Conservation (phyloP, 2,113 vertebrate genomes). For the Ancistrus triradiatus region DNA sequence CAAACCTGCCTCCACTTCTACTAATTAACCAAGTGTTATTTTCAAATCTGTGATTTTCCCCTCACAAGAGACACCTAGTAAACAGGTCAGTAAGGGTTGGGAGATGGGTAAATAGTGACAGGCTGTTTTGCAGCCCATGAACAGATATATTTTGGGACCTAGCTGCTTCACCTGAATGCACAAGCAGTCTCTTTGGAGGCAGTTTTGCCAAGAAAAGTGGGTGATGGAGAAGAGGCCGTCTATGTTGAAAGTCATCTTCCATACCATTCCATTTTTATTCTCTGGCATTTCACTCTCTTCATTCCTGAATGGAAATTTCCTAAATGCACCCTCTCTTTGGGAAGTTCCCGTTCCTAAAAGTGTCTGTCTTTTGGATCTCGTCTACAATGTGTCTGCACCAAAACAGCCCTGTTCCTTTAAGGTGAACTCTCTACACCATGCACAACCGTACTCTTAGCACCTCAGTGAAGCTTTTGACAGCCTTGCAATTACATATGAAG, state of each 20-base stretch:
- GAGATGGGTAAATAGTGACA: conserved; percentile 64
- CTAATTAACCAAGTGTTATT: conserved; percentile 67
- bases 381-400: conserved; percentile 16
- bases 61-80: conserved; percentile 51
- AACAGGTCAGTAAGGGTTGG: conserved; percentile 66
- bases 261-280: conserved; percentile 44
- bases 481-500: conserved; percentile 52
- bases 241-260: conserved; percentile 57
- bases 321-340: conserved; percentile 42
- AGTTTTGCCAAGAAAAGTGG: conserved; percentile 58
- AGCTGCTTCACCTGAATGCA: conserved; percentile 61
- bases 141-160: conserved; percentile 63
- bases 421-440: conserved; percentile 40
- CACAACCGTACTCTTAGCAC: conserved; percentile 56
- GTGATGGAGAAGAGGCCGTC: conserved; percentile 46
- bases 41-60: conserved; percentile 56
- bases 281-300: conserved; percentile 20
- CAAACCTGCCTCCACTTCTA: conserved; percentile 52
- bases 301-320: conserved; percentile 70
- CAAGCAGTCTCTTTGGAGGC: conserved; percentile 63
- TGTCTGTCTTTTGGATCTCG: too few relatives aligned
- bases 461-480: conserved; percentile 65
- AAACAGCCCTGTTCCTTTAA: conserved; percentile 27
- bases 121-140: conserved; percentile 58
- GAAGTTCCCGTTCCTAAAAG: too few relatives aligned